Evolutionary conservation across 2,888 invertebrate species (phyloP).

Genomic region (Ormyrus nitidulus): DNA sequence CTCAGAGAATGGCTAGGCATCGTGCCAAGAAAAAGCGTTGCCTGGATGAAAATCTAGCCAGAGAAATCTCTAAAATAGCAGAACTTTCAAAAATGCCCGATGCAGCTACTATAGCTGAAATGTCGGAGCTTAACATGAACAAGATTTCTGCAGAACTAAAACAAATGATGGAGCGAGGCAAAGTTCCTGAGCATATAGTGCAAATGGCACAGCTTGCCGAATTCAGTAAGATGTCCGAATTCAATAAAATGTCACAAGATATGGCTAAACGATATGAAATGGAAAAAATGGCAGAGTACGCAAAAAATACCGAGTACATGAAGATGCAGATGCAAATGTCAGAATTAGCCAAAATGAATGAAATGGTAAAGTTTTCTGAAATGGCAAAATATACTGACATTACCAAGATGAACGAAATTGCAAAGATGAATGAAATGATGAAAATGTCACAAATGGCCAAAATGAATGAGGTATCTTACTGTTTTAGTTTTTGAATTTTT

Average conservation of each 20-base stretch:
- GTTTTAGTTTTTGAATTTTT: not conserved
- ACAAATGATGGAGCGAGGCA: constrained; percentile 74
- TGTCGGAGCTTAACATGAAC: constrained; percentile 74
- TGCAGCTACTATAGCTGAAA: constrained; percentile 71
- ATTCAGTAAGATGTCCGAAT: constrained; percentile 73
- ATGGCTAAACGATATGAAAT: constrained; percentile 73
- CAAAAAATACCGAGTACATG: constrained; percentile 72
- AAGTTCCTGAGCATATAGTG: constrained; percentile 74
- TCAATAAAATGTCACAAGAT: constrained; percentile 73
- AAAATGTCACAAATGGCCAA: constrained; percentile 73
- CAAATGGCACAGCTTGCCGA: constrained; percentile 74
- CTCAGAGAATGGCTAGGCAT: constrained; percentile 73
- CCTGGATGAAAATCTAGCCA: constrained; percentile 72
- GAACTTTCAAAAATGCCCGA: constrained; percentile 73
- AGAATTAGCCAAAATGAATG: constrained; percentile 72
- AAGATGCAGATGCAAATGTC: constrained; percentile 70
- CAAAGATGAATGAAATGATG: constrained; percentile 73
- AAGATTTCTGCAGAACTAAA: constrained; percentile 74
- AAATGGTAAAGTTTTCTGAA: constrained; percentile 72
- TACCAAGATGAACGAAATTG: constrained; percentile 71
- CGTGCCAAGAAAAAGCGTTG: constrained; percentile 74
- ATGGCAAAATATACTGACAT: constrained; percentile 73
- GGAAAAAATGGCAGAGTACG: constrained; percentile 74
- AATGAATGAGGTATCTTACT: constrained; percentile 68
- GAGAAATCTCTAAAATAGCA: constrained; percentile 73